phyloP scores from a whole-genome alignment of 2,113 vertebrate genomes.

The Aspidoscelis tigris region DNA sequence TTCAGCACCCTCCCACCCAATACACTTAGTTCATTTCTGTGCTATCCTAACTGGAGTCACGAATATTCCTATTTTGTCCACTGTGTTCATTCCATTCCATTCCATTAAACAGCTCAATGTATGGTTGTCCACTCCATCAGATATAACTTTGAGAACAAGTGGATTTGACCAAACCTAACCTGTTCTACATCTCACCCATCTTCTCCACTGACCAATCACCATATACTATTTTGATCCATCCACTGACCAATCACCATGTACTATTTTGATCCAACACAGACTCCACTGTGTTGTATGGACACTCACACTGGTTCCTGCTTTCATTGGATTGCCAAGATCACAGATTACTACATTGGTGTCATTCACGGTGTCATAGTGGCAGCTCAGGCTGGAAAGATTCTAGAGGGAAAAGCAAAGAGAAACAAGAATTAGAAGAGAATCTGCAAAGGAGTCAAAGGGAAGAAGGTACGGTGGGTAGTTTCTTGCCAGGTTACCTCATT shows the following conservation, averaged over 20 bases:
- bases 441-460: not conserved
- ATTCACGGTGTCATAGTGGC: constrained; percentile 85
- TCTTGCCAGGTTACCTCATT: no score
- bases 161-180: not conserved
- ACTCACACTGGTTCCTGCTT: constrained; percentile 86
- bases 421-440: not conserved
- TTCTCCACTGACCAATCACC: not conserved
- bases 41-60: not conserved
- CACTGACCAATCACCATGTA: not conserved
- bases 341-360: constrained; percentile 88
- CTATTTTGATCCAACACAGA: not conserved
- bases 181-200: not conserved
- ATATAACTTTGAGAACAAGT: not conserved
- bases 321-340: constrained; percentile 93
- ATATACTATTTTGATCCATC: not conserved
- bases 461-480: no score
- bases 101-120: no score
- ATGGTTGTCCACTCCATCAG: no score
- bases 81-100: no score
- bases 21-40: no score
- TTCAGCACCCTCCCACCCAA: no score
- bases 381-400: constrained; percentile 87
- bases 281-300: not conserved
- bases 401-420: constrained; percentile 48
- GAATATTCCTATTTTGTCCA: not conserved